Conservation (phyloP, 2,797 vertebrate species). For the Characodon lateralis region DNA sequence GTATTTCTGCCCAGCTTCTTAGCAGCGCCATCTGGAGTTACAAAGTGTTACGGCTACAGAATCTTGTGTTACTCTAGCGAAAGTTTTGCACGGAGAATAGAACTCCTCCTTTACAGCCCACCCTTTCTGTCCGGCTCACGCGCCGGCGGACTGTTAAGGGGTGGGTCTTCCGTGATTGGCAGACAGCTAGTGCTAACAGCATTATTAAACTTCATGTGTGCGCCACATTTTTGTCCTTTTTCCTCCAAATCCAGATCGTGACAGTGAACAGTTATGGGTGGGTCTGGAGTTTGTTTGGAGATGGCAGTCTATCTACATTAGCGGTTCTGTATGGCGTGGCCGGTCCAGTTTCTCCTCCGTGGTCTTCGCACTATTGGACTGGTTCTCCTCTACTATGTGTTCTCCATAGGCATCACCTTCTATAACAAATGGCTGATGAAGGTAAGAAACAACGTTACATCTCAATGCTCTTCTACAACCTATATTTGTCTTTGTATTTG, state of each 20-base stretch:
- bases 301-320: slow-evolving; percentile 26
- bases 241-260: not conserved
- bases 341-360: slow-evolving; percentile 78
- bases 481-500: not conserved
- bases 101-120: not conserved
- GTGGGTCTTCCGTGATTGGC: not conserved
- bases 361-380: slow-evolving; percentile 80
- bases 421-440: slow-evolving; percentile 97
- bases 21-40: not conserved
- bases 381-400: slow-evolving; percentile 89
- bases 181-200: not conserved
- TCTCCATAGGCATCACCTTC: slow-evolving; percentile 96
- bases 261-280: not conserved
- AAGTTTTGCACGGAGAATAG: not conserved
- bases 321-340: slow-evolving; percentile 70
- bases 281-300: slow-evolving; percentile 9
- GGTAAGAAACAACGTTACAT: slow-evolving; percentile 63
- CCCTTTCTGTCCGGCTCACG: not conserved
- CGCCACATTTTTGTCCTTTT: not conserved
- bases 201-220: not conserved
- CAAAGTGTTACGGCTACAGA: not conserved
- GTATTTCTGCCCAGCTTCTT: not conserved
- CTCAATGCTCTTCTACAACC: not conserved
- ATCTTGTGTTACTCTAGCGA: not conserved
- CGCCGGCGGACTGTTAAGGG: not conserved